Conservation (phyloP, 2,797 vertebrate genomes). For the Lithobates pipiens region DNA sequence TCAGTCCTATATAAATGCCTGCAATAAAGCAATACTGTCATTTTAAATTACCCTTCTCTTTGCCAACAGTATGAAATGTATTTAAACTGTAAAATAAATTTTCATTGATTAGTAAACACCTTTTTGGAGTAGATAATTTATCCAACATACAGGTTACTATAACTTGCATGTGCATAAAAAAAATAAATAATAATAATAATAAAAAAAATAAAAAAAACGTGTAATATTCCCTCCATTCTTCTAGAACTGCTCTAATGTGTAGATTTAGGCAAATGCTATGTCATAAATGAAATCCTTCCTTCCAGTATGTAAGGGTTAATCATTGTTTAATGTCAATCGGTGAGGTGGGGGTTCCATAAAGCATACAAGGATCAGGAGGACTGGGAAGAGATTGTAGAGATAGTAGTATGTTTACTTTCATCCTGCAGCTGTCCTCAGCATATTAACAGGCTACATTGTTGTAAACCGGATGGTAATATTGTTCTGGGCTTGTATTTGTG, state of each 20-base stretch:
- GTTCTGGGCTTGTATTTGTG: not conserved
- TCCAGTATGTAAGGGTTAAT: not conserved
- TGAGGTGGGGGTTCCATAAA: too few relatives aligned
- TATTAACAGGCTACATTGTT: not conserved
- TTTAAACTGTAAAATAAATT: too few relatives aligned
- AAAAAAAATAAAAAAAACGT: too few relatives aligned
- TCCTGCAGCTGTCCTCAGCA: not conserved
- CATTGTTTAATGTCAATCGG: not conserved
- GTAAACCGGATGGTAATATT: not conserved
- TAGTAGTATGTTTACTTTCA: not conserved
- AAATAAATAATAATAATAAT: too few relatives aligned
- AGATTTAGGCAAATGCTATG: too few relatives aligned
- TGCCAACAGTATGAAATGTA: too few relatives aligned
- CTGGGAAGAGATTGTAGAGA: not conserved
- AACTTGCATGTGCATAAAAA: not conserved
- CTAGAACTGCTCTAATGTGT: not conserved
- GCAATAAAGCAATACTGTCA: too few relatives aligned
- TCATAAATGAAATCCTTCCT: not conserved
- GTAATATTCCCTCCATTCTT: not conserved
- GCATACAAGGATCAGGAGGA: not conserved
- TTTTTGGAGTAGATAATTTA: too few relatives aligned
- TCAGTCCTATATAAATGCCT: too few relatives aligned
- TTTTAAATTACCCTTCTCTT: too few relatives aligned
- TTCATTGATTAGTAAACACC: too few relatives aligned
- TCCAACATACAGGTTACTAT: not conserved